These are phyloP conservation scores for Drosophila flavopinicola DNA, from an alignment of 2,888 invertebrate species.

Conservation along the genomic window DNA sequence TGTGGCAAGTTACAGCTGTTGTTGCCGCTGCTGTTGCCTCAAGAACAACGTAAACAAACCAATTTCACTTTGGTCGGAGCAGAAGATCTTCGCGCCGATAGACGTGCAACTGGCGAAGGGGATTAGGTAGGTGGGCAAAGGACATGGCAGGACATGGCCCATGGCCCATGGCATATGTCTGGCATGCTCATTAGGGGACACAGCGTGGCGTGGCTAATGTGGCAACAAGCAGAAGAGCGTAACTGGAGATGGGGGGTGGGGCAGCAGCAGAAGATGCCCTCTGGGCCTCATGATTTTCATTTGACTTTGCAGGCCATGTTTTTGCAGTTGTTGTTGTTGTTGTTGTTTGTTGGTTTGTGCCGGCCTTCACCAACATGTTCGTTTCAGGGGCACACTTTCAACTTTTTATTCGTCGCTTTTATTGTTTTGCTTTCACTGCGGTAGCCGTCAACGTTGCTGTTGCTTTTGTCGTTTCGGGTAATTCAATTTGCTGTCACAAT, in stretches of 20 bases:
- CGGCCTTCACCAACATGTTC: constrained; percentile 42
- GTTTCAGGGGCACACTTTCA: constrained; percentile 52
- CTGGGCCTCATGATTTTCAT: constrained; percentile 67
- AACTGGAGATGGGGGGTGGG: not conserved
- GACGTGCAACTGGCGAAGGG: constrained; percentile 16
- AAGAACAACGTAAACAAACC: constrained; percentile 60
- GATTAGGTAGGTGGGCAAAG: constrained; percentile 40
- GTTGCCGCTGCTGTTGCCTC: constrained; percentile 36
- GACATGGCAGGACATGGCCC: constrained; percentile 65
- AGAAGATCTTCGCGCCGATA: constrained; percentile 58
- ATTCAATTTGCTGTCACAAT: constrained; percentile 77
- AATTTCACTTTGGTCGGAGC: constrained; percentile 50
- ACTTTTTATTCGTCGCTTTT: constrained; percentile 62
- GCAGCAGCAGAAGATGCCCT: constrained; percentile 38
- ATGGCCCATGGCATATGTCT: constrained; percentile 74
- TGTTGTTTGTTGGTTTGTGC: constrained; percentile 8
- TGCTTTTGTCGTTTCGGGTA: constrained; percentile 52
- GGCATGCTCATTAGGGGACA: constrained; percentile 76
- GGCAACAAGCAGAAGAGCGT: constrained; percentile 57
- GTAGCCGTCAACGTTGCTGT: constrained; percentile 44
- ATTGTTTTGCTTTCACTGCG: constrained; percentile 74
- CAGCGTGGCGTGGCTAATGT: constrained; percentile 79
- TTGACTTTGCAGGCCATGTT: constrained; percentile 67
- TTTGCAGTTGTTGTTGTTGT: constrained; percentile 6
- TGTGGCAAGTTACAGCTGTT: not conserved